Conservation (phyloP, 2,113 vertebrate genomes). For the Strix aluco region DNA sequence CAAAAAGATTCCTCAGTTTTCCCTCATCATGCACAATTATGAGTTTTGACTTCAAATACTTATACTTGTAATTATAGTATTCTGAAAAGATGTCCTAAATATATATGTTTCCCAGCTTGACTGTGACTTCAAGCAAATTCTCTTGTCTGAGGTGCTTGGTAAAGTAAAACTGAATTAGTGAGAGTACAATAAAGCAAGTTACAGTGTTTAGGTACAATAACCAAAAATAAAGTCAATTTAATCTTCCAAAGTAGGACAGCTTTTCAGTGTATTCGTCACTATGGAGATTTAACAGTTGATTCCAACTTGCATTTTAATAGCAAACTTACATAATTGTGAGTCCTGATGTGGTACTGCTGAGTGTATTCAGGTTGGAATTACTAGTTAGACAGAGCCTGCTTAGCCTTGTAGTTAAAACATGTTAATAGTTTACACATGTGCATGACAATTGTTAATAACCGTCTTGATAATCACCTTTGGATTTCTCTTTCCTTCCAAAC, state of each 20-base stretch:
- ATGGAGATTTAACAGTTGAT: conserved; percentile 68
- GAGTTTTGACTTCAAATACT: conserved; percentile 41
- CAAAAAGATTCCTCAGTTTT: conserved; percentile 1
- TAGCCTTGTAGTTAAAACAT: conserved; percentile 40
- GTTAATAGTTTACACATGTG: background rate
- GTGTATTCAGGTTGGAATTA: conserved; percentile 37
- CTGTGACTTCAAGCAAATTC: background rate
- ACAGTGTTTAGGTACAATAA: conserved; percentile 54
- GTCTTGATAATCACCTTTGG: background rate
- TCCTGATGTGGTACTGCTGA: conserved; percentile 49
- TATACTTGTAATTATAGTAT: background rate
- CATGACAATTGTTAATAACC: conserved; percentile 5
- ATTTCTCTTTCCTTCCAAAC: background rate
- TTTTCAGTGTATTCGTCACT: conserved; percentile 62
- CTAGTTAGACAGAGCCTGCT: conserved; percentile 37
- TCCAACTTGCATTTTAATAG: conserved; percentile 70
- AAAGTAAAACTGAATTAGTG: conserved; percentile 51
- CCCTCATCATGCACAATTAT: background rate
- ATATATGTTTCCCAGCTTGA: background rate
- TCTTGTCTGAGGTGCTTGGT: conserved; percentile 39
- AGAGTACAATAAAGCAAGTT: conserved; percentile 39
- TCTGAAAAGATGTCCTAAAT: background rate
- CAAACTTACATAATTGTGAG: conserved; percentile 65
- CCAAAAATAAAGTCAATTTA: conserved; percentile 70
- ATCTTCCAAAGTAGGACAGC: conserved; percentile 68